Evolutionary conservation across 2,888 invertebrate genomes (phyloP).

Genomic region (Andricus quercusramuli): DNA sequence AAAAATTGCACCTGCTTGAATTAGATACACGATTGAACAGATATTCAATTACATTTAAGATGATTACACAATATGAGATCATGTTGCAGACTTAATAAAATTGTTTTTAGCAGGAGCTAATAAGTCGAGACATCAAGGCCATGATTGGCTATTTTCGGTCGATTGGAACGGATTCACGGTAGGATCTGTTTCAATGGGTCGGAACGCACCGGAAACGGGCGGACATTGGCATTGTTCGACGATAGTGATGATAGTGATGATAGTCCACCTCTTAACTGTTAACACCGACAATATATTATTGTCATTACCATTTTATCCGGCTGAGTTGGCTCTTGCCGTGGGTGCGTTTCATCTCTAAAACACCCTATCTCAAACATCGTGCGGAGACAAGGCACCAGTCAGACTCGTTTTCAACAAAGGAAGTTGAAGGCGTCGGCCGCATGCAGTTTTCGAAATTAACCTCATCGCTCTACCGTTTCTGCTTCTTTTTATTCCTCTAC

Average conservation of each 20-base stretch:
- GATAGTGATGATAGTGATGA: constrained; percentile 22
- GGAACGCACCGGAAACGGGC: constrained; percentile 29
- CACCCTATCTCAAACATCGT: constrained; percentile 32
- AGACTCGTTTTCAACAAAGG: constrained; percentile 40
- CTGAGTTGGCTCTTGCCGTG: constrained; percentile 7
- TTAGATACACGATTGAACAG: not conserved
- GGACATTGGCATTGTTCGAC: constrained; percentile 28
- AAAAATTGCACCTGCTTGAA: constrained; percentile 1
- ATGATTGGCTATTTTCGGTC: constrained; percentile 3
- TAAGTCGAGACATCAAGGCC: constrained; percentile 9
- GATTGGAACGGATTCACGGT: constrained; percentile 38
- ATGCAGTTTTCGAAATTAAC: constrained; percentile 41
- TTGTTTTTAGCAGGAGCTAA: not conserved
- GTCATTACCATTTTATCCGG: constrained; percentile 32
- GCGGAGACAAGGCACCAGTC: constrained; percentile 34
- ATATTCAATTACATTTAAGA: not conserved
- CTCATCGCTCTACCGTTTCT: constrained; percentile 41
- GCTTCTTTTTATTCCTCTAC: constrained; percentile 34
- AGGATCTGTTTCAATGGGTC: constrained; percentile 29
- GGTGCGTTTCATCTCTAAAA: constrained; percentile 31
- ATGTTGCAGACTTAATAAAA: constrained; percentile 1
- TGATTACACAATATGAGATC: not conserved
- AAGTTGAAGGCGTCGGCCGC: constrained; percentile 41
- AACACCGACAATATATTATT: constrained; percentile 30
- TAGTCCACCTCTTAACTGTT: constrained; percentile 4